Evolutionary conservation across 2,113 vertebrate species (phyloP), one percentile per base, ranked within the genome.

Genomic region (Alligator sinensis): DNA sequence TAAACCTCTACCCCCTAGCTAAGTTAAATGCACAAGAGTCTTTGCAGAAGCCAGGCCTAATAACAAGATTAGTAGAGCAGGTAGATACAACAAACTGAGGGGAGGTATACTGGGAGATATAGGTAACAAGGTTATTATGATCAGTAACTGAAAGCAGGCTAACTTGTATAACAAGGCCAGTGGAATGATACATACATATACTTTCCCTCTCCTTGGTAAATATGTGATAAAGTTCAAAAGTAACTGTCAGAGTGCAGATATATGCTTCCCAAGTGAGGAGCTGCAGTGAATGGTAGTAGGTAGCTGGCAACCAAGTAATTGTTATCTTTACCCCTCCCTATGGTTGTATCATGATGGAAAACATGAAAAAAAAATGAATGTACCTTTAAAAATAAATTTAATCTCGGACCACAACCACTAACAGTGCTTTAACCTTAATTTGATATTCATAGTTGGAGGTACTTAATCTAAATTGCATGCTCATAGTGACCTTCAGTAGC

Each of bases 51-150:
- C 1, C 6, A 91, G 93, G 80, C 68, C 59, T 82, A 87, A 5
- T 63, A 77, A 21, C 85, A 87, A 90, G 75, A 94, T 82, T 55
- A 84, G 82, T 87, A 77, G 64, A 91, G 60, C 92, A 92, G 91
- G 89, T 96, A 90, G 75, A 81, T 95, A 83, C 75, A 84, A 77
- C 93, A 96, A 90, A 93, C 0, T 34, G 92, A 93, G 96, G 91
- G 87, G 93, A 95, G 82, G 74, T 91, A 90, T 77, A 90, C 74
- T 92, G 77, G 83, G 95, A 94, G 87, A 28, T 30, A 16, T 19
- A 30, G 18, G 18, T 21, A 30, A 70, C 66, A 70, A 70, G 90
- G 86, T 87, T 91, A 86, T 3, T 82, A 77, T 86, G 90, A 17
- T 83, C 12, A 3, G 80, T 87, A 94, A 9, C 0, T 92, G 89